Base-by-base conservation (phyloP, 2,113 vertebrate species). In the Odocoileus hemionus region DNA sequence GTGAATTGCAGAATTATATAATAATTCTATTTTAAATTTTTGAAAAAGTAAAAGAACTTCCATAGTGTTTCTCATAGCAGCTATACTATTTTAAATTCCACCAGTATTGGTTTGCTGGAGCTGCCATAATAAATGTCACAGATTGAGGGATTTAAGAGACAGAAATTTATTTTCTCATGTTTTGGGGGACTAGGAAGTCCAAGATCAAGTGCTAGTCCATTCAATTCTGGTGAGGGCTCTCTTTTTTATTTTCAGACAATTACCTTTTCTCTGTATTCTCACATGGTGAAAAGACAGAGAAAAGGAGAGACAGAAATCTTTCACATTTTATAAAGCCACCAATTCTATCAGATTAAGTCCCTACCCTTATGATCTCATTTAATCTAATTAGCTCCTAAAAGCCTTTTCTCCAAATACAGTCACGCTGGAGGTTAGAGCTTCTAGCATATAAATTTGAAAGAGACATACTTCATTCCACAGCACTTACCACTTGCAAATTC, bases 91-190 rank as follows among this genome's bases (percentile, higher is more conserved):
- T 86, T 36, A 36, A 9, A 58, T 43, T 83, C 11, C 23, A 19
- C 28, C 10, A 33, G 1, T 4, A 60, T 45, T 52, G 28, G 10
- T 52, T 39, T 70, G 12, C 15, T 45, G 21, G 26, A 25, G 15
- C 16, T 39, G 7, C n/a, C 45, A 8, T 78, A 87, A 83, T 10
- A 87, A 57, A 47, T 26, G 55, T 11, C 47, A 82, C 10, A 43
- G 6, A 26, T 7, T 26, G 43, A 7, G 33, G 61, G 7, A 21
- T 43, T 83, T 90, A 33, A 61, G 15, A 17, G 80, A 30, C 2
- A 67, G 9, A 95, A 88, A 54, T 83, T 28, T 58, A 92, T 84
- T 67, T 92, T 70, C 43, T 96, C 26, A 26, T 17, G 17, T 21
- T 61, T 86, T 33, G 47, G 21, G 61, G 86, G 6, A n/a, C 11